A percentile compares a stretch with the other conserved stretches of the same genome.
These are phyloP conservation scores for Hepsetus odoe DNA, from an alignment of 2,113 vertebrate species.

Conservation along the genomic window DNA sequence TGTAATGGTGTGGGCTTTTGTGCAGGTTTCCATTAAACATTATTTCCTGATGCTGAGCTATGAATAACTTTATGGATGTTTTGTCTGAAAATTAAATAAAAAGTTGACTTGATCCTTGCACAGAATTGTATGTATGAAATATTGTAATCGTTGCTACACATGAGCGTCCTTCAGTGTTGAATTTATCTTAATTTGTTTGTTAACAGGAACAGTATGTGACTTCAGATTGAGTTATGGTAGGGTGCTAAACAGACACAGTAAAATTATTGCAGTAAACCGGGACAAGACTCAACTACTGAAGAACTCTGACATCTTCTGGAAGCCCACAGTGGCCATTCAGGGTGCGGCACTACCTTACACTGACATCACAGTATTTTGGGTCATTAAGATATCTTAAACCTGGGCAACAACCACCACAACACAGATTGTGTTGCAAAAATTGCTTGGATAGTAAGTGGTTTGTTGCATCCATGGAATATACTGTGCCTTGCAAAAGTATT, in stretches of 20 bases:
- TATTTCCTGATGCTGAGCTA: too few relatives aligned
- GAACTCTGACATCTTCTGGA: constrained; percentile 92
- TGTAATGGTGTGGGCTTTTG: too few relatives aligned
- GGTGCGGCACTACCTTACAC: too few relatives aligned
- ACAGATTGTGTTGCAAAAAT: background rate
- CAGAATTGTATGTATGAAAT: too few relatives aligned
- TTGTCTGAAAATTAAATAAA: too few relatives aligned
- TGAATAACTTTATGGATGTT: too few relatives aligned
- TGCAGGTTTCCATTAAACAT: too few relatives aligned
- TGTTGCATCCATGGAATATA: too few relatives aligned
- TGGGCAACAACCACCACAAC: background rate
- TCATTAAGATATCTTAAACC: too few relatives aligned
- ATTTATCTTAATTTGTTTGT: background rate
- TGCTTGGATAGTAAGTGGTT: too few relatives aligned
- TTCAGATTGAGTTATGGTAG: constrained; percentile 91
- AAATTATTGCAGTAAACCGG: constrained; percentile 86
- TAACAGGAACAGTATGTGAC: constrained; percentile 87
- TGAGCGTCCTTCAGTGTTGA: background rate
- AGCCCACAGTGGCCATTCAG: constrained; percentile 84
- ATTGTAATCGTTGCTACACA: background rate
- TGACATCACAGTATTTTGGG: background rate
- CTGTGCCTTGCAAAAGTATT: too few relatives aligned
- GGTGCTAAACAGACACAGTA: constrained; percentile 80
- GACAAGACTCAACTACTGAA: constrained; percentile 84
- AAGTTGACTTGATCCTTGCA: too few relatives aligned